Base-by-base conservation (phyloP, 2,113 vertebrate genomes). In the Progne subis region DNA sequence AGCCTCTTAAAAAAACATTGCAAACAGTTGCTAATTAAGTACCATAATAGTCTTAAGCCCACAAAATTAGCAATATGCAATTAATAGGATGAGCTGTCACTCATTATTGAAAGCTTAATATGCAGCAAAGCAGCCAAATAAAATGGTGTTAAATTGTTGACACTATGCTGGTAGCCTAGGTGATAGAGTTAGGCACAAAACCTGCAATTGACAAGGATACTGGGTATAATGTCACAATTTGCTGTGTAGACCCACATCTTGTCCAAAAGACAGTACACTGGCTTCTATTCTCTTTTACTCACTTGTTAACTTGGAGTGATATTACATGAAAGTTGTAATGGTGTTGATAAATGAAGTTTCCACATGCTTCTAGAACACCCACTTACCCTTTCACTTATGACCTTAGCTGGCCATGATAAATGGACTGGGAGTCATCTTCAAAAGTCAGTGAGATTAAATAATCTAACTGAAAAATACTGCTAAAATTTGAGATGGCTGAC, bases 1-100 rank as follows among this genome's bases (percentile, higher is more conserved):
- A 88, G 28, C 18, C 8, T 80, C 59, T 67, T 81, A 80, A 64
- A 79, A 12, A 12, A 81, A 65, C 37, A 52, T 76, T 87, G 31
- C 41, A 91, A 95, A 85, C 19, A 14, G 70, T 91, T 60, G 26
- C 34, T 90, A 93, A 93, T 88, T 94, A 94, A 87, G 12, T 57
- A 77, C 41, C n/a, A n/a, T 49, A 85, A 82, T 25, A 81, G 17
- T 65, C 60, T 86, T 93, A 77, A 81, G 17, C 32, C 52, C 49
- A 92, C 44, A 87, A 86, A 94, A 95, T 89, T 64, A 87, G 14
- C 76, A 82, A 65, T 75, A 85, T 92, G 17, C 39, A 94, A 85
- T 87, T 67, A 94, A 71, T n/a, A 67, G 19, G 49, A 17, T 78
- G 34, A 89, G 43, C 65, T 90, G 64, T 92, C 77, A 84, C 31